Base-by-base conservation (phyloP, 2,888 invertebrate genomes). In the Pycnomerus fuliginosus region DNA sequence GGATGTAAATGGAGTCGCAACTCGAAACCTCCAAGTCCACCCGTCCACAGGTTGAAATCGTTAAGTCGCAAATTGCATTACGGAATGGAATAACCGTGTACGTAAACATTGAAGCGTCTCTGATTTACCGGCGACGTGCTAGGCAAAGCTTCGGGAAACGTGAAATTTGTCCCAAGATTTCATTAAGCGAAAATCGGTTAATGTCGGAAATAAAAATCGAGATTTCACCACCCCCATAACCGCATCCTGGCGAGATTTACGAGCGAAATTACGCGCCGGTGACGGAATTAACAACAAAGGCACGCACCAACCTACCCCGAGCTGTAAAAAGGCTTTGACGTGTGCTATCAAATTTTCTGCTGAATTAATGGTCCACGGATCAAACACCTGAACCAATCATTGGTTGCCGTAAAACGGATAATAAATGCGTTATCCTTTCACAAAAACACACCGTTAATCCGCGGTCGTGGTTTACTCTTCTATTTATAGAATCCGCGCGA, bases 51-150 rank as follows among this genome's bases (percentile, higher is more conserved):
- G 45, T 45, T 45, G 41, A 40, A 45, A 45, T 41, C 45, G 45
- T 41, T 41, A 45, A 45, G 41, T 45, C 41, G 27, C 45, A 45
- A 41, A 45, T 45, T 41, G 40, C 27, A 40, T 42, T 36, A 36
- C 37, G 41, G 24, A 41, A 41, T 46, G 37, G 37, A 46, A 46
- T 47, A 47, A 42, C 41, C 42, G 31, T 42, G 47, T 47, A 47
- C 36, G 47, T 30, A 42, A 47, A 47, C 42, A 47, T 28, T 42
- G 47, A 14, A 38, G 28, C 33, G 37, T 32, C 36, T 35, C 16
- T 24, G 36, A 40, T 41, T 45, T 28, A 41, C 36, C 25, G 20
- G 29, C 13, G 39, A 16, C 8, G 5, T n/a, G 31, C n/a, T 31
- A 16, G 7, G 14, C 20, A 5, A 20, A 20, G 8, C 8, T 8